Evolutionary conservation across 1,140 invertebrate species (phyloP), one percentile per base, ranked within the genome.

Genomic region (Parapsyche elsis): DNA sequence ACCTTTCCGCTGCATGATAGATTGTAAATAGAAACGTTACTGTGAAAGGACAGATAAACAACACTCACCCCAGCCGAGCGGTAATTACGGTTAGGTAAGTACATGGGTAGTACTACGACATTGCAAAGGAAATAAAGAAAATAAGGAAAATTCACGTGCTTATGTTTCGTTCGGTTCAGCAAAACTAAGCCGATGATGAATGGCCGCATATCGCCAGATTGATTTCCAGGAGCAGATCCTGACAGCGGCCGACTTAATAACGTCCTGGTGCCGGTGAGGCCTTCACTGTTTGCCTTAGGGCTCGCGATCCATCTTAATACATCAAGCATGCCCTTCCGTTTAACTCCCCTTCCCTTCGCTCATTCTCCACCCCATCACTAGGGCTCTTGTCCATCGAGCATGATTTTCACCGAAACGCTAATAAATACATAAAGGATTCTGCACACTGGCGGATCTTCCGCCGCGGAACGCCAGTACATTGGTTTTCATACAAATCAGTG

Each of bases 1-100:
- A 67, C 61, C 61, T 67, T 67, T 67, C 5, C 1, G 61, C 12
- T 67, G 12, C 10, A 16, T 23, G 61, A 67, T 67, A 67, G 61
- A 67, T 67, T 67, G 61, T 67, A 67, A 67, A 67, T 67, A 67
- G 5, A 67, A 67, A 67, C 16, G 19, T 67, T 67, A 67, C 49
- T 14, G 49, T 16, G 7, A 38, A 38, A 1, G 30, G 30, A 38
- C 30, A 38, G 30, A 38, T 38, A 38, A 38, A 7, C 30, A 38
- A 38, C 30, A 38, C 7, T 38, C 30, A 38, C 30, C 30, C n/a
- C 30, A 38, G 7, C 30, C 30, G 7, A 38, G 30, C 7, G 2
- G 30, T 4, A 38, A 38, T 38, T 38, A 38, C 30, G 30, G 30
- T 7, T 7, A 38, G 30, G 30, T n/a, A n/a, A n/a, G n/a, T n/a